These are phyloP conservation scores for Muraenolepis orangiensis DNA, from an alignment of 2,797 vertebrate genomes.

Conservation along the genomic window DNA sequence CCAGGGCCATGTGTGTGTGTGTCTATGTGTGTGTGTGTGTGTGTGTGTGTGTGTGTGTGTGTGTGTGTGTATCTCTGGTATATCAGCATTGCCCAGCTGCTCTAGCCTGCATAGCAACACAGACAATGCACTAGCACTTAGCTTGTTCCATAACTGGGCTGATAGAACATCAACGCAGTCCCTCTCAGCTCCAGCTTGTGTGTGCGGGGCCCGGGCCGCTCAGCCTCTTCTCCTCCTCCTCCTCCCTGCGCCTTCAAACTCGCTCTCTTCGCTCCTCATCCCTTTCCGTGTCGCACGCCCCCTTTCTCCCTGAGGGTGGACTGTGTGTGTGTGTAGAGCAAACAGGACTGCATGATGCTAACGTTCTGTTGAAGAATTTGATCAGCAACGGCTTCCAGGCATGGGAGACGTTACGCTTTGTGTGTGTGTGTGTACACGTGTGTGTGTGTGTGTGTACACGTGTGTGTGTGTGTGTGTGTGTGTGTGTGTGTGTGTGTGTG, in stretches of 20 bases:
- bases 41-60: neutral
- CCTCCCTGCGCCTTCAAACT: no score
- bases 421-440: neutral
- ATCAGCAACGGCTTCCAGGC: slow-evolving; percentile 18
- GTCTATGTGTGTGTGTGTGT: neutral
- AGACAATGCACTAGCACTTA: slow-evolving; percentile 59
- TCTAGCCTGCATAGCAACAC: slow-evolving; percentile 38
- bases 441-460: slow-evolving; percentile 9
- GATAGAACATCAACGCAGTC: slow-evolving; percentile 55
- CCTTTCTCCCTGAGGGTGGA: slow-evolving; percentile 17
- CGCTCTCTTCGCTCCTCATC: slow-evolving; percentile 12
- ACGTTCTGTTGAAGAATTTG: slow-evolving; percentile 21
- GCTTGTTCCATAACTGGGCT: slow-evolving; percentile 56
- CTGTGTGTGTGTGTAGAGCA: slow-evolving; percentile 16
- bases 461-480: slow-evolving; percentile 8
- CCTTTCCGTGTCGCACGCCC: neutral
- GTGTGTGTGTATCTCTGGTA: neutral
- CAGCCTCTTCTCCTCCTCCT: slow-evolving; percentile 33
- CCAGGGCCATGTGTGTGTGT: slow-evolving; percentile 36
- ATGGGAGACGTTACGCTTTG: neutral
- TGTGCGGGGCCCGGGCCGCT: no score
- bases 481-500: neutral
- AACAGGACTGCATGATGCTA: slow-evolving; percentile 10
- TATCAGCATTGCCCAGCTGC: slow-evolving; percentile 38
- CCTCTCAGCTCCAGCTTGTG: slow-evolving; percentile 36